Evolutionary conservation across 2,888 invertebrate species (phyloP), one percentile per base, ranked within the genome.

Genomic region (Synanthedon andrenaeformis): DNA sequence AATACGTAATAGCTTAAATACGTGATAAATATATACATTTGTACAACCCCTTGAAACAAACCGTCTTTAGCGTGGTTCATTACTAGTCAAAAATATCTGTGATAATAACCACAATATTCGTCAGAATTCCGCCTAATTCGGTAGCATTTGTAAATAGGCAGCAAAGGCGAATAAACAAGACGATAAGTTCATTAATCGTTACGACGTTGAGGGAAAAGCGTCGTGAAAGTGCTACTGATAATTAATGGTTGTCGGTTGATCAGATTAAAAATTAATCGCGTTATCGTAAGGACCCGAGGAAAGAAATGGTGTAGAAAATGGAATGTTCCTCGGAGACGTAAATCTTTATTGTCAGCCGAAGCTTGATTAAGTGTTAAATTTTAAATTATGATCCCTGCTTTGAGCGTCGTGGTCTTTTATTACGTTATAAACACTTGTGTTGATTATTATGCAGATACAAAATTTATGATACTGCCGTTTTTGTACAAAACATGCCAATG

Each of bases 281-380:
- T 74, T 74, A 73, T 69, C 68, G 61, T 69, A 70, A 76, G 74
- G 71, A 76, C 64, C 66, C 65, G 66, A 56, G 61, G 61, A 70
- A 78, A 75, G 74, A 81, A 82, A 81, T 79, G 74, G 68, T 62
- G 64, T 67, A 72, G 74, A 78, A 81, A 82, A 82, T 82, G 69
- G 72, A 74, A 78, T 64, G 75, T 71, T 69, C 76, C 68, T 69
- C 55, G 58, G 70, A 65, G 69, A 67, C 72, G 63, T 78, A 79
- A 83, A 79, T 79, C 75, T 74, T 70, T 76, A 78, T 80, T 81
- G 79, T 81, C 79, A 76, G 73, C 63, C 64, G 63, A 70, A 74
- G 71, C 76, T 82, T 84, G 83, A 85, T 84, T 81, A 79, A 83
- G 79, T 78, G 79, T 75, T 82, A 81, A 82, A 82, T 83, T 82